These are phyloP conservation scores for Nymphicus hollandicus DNA, from an alignment of 2,113 vertebrate genomes.

Conservation along the genomic window DNA sequence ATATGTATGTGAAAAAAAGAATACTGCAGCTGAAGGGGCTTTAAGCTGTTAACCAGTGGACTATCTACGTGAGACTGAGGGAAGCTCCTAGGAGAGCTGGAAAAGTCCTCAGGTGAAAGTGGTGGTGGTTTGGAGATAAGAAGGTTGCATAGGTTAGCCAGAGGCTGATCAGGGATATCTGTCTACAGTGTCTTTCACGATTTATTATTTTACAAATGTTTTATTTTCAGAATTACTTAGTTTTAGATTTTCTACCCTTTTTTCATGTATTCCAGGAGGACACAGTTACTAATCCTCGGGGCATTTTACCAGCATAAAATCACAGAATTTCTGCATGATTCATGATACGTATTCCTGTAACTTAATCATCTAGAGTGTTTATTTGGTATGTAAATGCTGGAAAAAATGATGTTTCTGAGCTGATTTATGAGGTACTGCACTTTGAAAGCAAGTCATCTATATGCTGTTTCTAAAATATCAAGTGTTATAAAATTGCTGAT, in stretches of 20 bases:
- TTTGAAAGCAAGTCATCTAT: background rate
- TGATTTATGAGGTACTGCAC: background rate
- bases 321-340: background rate
- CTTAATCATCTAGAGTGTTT: slow-evolving; percentile 13
- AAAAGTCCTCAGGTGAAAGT: background rate
- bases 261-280: background rate
- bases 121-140: background rate
- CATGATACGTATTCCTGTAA: background rate
- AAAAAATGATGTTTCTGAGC: background rate
- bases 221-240: background rate
- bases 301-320: background rate
- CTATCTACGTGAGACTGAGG: background rate
- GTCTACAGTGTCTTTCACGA: background rate
- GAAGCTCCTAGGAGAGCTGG: background rate
- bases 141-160: background rate
- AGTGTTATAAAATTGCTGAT: background rate
- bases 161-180: background rate
- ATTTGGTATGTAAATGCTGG: background rate
- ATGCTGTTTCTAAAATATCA: background rate
- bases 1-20: background rate
- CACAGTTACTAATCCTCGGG: background rate
- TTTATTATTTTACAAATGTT: background rate
- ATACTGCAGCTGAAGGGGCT: background rate
- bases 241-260: background rate
- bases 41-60: background rate